Percentiles rank a stretch among this genome's conserved stretches.
Conservation (phyloP, 2,888 invertebrate species). For the Coleophora flavipennella region DNA sequence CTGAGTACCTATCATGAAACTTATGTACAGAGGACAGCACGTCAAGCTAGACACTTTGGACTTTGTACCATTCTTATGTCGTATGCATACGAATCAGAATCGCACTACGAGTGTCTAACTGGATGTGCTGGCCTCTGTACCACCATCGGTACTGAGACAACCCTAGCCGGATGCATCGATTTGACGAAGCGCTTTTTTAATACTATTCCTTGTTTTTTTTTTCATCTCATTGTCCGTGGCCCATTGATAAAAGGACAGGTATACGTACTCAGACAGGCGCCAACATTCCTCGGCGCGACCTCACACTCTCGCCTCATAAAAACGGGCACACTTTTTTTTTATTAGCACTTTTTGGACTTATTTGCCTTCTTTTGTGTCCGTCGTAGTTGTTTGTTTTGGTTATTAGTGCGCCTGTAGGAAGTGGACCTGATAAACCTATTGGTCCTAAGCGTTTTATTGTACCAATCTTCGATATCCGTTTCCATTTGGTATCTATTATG, state of each 20-base stretch:
- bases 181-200: constrained; percentile 69
- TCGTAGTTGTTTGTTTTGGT: constrained; percentile 68
- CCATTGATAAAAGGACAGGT: constrained; percentile 73
- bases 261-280: constrained; percentile 73
- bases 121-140: constrained; percentile 8
- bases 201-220: constrained; percentile 52
- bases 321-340: constrained; percentile 67
- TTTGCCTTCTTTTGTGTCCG: constrained; percentile 63
- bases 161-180: constrained; percentile 62
- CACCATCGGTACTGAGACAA: constrained; percentile 38
- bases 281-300: constrained; percentile 71
- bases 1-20: too few relatives aligned
- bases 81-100: too few relatives aligned
- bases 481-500: constrained; percentile 20
- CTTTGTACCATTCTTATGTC: too few relatives aligned
- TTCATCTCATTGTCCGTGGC: constrained; percentile 60
- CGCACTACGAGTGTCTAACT: too few relatives aligned
- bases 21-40: too few relatives aligned
- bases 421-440: constrained; percentile 67
- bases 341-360: constrained; percentile 67
- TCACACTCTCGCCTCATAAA: constrained; percentile 70
- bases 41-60: too few relatives aligned
- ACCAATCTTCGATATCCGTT: constrained; percentile 64
- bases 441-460: constrained; percentile 69
- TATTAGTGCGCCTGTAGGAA: constrained; percentile 67